phyloP scores from a whole-genome alignment of 2,888 invertebrate species.

The Brachynemurus nebulosus region DNA sequence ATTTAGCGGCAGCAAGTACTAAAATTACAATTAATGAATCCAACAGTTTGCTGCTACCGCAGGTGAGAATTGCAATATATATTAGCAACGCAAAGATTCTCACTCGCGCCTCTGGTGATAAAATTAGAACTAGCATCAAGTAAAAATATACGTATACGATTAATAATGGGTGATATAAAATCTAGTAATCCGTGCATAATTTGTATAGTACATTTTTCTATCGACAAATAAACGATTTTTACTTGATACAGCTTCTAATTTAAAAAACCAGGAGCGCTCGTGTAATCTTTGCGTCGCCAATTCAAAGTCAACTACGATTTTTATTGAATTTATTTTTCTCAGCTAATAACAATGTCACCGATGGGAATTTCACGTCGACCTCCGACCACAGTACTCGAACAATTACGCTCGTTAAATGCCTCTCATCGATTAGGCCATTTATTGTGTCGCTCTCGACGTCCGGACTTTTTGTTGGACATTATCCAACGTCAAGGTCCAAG shows the following conservation, averaged over 20 bases:
- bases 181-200: too few species aligned
- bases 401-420: conserved; percentile 61
- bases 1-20: conserved; percentile 80
- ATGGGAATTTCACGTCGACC: conserved; percentile 10
- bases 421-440: conserved; percentile 75
- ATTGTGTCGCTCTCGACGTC: conserved; percentile 75
- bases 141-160: too few species aligned
- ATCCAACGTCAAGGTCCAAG: conserved; percentile 57
- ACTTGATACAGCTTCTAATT: too few species aligned
- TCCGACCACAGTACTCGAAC: conserved; percentile 51
- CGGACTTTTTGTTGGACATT: conserved; percentile 83
- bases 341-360: conserved; percentile 10
- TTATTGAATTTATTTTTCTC: conserved; percentile 1
- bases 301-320: too few species aligned
- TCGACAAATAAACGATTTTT: too few species aligned
- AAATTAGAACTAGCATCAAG: too few species aligned
- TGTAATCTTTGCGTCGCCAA: too few species aligned
- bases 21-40: conserved; percentile 83
- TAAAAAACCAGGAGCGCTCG: too few species aligned
- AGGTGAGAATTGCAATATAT: conserved; percentile 31
- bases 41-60: conserved; percentile 71
- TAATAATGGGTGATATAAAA: too few species aligned
- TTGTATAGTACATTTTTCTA: too few species aligned
- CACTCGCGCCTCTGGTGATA: too few species aligned
- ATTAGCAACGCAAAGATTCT: too few species aligned